Base-by-base conservation (phyloP, 2,888 invertebrate genomes). In the Ditula angustiorana region DNA sequence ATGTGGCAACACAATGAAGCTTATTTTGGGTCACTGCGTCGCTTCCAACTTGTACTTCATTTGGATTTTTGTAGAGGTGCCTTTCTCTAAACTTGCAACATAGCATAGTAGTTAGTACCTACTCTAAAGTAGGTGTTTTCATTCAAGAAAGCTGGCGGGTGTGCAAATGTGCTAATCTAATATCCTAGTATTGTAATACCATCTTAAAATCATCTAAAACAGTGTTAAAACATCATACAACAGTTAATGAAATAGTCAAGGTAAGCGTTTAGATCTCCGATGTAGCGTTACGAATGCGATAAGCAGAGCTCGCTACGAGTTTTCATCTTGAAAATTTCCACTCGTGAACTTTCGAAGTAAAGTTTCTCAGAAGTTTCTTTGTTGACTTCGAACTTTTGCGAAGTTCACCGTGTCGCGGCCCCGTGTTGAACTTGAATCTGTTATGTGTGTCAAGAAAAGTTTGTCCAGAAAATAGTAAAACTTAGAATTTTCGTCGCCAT, bases 401-500 rank as follows among this genome's bases (percentile, higher is more conserved):
- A 83, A 85, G 86, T 86, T 86, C 73, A 68, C 71, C 67, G 71
- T 71, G 72, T 74, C 80, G 74, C 72, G 75, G 78, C 72, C 75
- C 75, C 74, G 75, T 75, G 70, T 76, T 80, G 74, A 82, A 82
- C 78, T 81, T 84, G 79, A 78, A 79, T 72, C 75, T 71, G 68
- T 70, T 77, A 74, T 76, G 73, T 77, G 78, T 83, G 80, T 76
- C 74, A 76, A 77, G 85, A 85, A 88, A 90, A 90, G 83, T 89
- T 90, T 80, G 81, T 73, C 73, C 88, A 88, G 91, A 85, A 92
- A 92, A 92, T 90, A 90, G 91, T 92, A 87, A 91, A 91, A 92
- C 88, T 92, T 92, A 87, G 92, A 89, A 92, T 93, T 93, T 93
- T 93, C 93, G 93, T 93, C 93, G 93, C 93, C 93, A 93, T 93